A percentile compares a stretch with the other conserved stretches of the same genome.
These are phyloP conservation scores for Propithecus coquereli DNA, from an alignment of 2,113 vertebrate species.

Conservation along the genomic window DNA sequence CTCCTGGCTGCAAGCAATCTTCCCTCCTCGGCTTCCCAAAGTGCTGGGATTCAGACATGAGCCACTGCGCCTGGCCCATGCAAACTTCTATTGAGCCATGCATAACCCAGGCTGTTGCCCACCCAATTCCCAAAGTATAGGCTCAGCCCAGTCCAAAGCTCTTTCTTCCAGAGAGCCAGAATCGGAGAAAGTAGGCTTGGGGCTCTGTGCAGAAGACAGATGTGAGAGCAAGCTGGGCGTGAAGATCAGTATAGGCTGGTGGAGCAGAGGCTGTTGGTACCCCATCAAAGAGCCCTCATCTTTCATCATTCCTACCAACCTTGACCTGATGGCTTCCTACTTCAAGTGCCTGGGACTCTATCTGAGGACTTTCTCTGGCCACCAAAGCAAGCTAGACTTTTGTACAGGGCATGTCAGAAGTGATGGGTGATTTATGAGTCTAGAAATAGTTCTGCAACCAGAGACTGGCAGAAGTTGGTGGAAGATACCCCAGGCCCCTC, in stretches of 20 bases:
- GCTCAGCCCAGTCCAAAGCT: background rate
- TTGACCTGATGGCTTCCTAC: background rate
- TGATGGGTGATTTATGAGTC: background rate
- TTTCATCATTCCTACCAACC: background rate
- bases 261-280: background rate
- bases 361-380: constrained; percentile 2
- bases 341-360: background rate
- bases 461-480: background rate
- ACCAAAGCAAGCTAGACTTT: background rate
- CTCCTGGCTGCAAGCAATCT: too few species aligned
- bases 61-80: too few species aligned
- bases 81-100: background rate
- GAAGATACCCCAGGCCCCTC: background rate
- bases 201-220: background rate
- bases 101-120: background rate
- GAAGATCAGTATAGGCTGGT: background rate
- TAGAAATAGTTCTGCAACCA: background rate
- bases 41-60: too few species aligned
- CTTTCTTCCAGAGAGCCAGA: background rate
- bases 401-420: background rate
- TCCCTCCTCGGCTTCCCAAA: too few species aligned
- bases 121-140: background rate
- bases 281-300: background rate
- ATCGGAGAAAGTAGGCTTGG: background rate
- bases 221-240: background rate